These are phyloP conservation scores for Drosophila ironensis DNA, from an alignment of 1,140 invertebrate genomes.

Conservation along the genomic window DNA sequence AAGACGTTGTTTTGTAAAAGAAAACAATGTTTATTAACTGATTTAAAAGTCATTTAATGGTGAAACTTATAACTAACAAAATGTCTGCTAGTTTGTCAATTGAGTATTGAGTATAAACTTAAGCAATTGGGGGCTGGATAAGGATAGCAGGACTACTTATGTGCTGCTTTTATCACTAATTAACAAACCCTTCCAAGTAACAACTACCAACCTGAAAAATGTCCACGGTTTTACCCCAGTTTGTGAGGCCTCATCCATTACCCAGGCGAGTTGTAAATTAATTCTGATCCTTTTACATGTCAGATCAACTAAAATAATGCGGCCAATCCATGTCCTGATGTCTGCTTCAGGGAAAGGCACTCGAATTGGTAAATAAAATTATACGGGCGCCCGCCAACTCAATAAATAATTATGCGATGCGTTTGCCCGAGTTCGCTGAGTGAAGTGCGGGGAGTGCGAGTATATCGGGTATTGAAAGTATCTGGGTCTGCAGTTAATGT, in stretches of 20 bases:
- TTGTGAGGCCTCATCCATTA: background rate
- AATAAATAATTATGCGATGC: slow-evolving; percentile 74
- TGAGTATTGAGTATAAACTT: too few species aligned
- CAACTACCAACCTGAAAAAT: too few species aligned
- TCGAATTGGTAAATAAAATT: slow-evolving; percentile 66
- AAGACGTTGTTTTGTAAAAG: too few species aligned
- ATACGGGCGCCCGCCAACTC: slow-evolving; percentile 59
- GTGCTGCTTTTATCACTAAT: too few species aligned
- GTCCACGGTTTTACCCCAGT: too few species aligned
- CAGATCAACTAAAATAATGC: slow-evolving; percentile 51
- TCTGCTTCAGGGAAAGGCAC: slow-evolving; percentile 63
- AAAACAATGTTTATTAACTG: too few species aligned
- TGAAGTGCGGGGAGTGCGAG: background rate
- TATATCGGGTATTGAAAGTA: slow-evolving; percentile 6
- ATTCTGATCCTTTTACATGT: slow-evolving; percentile 28
- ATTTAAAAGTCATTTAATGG: too few species aligned
- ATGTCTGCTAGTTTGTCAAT: too few species aligned
- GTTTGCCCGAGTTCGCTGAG: slow-evolving; percentile 18
- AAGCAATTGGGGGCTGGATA: too few species aligned
- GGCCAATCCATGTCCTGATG: slow-evolving; percentile 22
- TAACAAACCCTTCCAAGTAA: too few species aligned
- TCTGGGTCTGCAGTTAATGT: slow-evolving; percentile 69
- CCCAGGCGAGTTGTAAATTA: background rate
- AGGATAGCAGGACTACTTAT: too few species aligned
- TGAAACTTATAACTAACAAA: too few species aligned